Base-by-base conservation (phyloP, 2,113 vertebrate genomes). In the Sylvilagus bachmani region DNA sequence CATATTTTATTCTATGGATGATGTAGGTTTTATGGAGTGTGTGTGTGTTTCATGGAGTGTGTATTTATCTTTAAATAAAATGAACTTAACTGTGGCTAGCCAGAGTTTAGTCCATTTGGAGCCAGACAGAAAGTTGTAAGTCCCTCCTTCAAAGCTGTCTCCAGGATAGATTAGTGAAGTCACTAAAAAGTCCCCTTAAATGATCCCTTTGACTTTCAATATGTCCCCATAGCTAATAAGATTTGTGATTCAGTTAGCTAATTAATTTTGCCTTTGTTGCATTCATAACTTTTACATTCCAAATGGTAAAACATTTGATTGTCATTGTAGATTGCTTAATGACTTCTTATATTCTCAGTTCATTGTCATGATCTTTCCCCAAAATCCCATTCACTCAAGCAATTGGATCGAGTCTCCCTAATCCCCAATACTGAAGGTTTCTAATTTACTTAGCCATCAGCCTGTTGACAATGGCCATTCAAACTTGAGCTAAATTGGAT, bases 231-330 rank as follows among this genome's bases (percentile, higher is more conserved):
- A 33, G 4, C 70, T 82, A 89, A 84, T 53, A 82, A 5, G 1
- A 1, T 31, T 79, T 90, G 38, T 53, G 29, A 51, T 83, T 89
- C 10, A 70, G 13, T 86, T 66, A 27, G 49, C 64, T 89, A 67
- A 81, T 95, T 78, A 80, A 49, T 79, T 75, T 80, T 86, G 16
- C 51, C 27, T 53, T 84, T 89, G 38, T 89, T 89, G n/a, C 29
- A 78, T 53, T 95, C 51, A 36, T 66, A 6, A 66, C 6, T 85
- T 80, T 86, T 69, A 53, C 31, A 74, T 12, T 75, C 2, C 16
- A 69, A 92, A 74, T 78, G 51, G 3, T 74, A 78, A 95, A 70
- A 24, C 51, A 53, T 64, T 19, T 93, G 49, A 86, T 89, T 62
- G 44, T 91, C 51, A 61, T 11, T 49, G 14, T 77, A 90, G 33